These are phyloP conservation scores for Nipponacmea schrenckii DNA, from an alignment of 2,888 invertebrate species.

Conservation along the genomic window DNA sequence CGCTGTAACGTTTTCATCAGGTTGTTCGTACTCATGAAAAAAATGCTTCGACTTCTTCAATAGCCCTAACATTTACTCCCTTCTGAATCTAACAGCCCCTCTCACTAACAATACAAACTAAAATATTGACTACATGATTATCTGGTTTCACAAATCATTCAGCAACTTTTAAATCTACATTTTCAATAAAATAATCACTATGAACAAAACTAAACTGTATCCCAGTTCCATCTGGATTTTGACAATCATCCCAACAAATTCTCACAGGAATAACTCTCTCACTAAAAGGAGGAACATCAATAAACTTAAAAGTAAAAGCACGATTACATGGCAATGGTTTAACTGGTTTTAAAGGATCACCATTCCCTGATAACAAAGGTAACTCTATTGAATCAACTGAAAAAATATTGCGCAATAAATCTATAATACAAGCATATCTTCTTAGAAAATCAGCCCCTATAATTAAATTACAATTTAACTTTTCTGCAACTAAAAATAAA, in stretches of 20 bases:
- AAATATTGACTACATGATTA: not conserved
- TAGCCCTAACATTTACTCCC: not conserved
- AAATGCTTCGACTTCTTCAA: conserved; percentile 1
- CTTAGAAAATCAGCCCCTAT: not conserved
- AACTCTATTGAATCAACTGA: not conserved
- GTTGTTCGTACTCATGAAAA: not conserved
- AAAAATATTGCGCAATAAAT: not conserved
- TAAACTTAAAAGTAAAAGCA: not conserved
- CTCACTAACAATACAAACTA: not conserved
- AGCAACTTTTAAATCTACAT: too few species aligned
- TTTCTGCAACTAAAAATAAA: not conserved
- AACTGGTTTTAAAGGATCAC: not conserved
- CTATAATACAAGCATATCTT: not conserved
- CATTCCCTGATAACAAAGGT: conserved; percentile 1
- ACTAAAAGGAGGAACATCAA: not conserved
- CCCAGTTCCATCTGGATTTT: not conserved
- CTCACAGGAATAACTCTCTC: not conserved
- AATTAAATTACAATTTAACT: not conserved
- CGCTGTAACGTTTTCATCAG: not conserved
- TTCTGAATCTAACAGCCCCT: not conserved
- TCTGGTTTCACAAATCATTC: not conserved
- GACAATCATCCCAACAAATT: not conserved
- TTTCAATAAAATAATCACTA: too few species aligned
- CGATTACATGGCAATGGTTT: not conserved
- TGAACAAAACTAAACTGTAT: not conserved